These are phyloP conservation scores for Ianthella basta DNA, from an alignment of 37 sponge, comb jelly and placozoan species.

Conservation along the genomic window DNA sequence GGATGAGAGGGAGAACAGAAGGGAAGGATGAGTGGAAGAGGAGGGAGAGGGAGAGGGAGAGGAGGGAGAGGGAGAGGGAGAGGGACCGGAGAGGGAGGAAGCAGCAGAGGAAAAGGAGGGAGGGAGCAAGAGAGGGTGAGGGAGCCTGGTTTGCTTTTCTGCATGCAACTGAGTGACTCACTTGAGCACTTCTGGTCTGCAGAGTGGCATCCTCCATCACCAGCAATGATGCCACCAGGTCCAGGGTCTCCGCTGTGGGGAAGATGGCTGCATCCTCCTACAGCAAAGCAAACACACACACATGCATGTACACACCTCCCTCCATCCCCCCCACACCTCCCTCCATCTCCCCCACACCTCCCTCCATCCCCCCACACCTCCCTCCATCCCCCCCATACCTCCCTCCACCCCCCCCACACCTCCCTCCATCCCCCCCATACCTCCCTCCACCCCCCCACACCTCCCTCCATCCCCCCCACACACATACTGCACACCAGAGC, in stretches of 20 bases:
- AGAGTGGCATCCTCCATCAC: neutral
- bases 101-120: no score
- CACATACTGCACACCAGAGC: neutral
- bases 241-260: conserved; percentile 7
- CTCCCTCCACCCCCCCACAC: no score
- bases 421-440: no score
- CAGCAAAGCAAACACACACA: no score
- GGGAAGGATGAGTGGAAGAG: neutral
- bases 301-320: no score
- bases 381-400: no score
- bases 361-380: no score
- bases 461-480: no score
- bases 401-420: no score
- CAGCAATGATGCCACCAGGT: conserved; percentile 4
- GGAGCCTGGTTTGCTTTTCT: neutral
- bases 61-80: conserved; percentile 1
- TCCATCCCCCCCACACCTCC: no score
- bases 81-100: no score
- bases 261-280: neutral
- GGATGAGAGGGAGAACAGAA: neutral
- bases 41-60: conserved; percentile 11
- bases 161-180: neutral
- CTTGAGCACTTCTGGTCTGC: neutral
- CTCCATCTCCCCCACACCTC: no score
- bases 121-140: conserved; percentile 30